Percentiles rank a stretch among this genome's conserved stretches.
These are phyloP conservation scores for Ctena decussata DNA, from an alignment of 2,888 invertebrate genomes.

Conservation along the genomic window DNA sequence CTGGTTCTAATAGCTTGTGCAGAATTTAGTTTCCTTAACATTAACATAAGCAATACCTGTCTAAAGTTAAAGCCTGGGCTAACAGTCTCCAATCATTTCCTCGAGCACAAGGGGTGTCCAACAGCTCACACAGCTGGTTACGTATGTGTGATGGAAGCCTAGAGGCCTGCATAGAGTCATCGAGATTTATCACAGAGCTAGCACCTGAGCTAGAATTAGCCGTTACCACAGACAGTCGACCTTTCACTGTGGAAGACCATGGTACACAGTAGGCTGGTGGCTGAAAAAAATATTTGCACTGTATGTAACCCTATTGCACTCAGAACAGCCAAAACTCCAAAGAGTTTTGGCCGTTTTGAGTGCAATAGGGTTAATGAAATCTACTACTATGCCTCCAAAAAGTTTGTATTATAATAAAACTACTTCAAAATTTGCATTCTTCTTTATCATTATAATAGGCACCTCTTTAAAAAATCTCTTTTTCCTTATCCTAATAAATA, in stretches of 20 bases:
- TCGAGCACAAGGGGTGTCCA: conserved; percentile 95
- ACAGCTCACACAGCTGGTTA: conserved; percentile 92
- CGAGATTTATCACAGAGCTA: conserved; percentile 88
- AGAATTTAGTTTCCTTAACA: too few species aligned
- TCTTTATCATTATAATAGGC: too few species aligned
- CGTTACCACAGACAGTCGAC: conserved; percentile 80
- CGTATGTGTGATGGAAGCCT: conserved; percentile 90
- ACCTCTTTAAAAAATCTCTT: too few species aligned
- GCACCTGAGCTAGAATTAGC: conserved; percentile 87
- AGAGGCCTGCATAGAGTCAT: conserved; percentile 82
- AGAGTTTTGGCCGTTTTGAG: too few species aligned
- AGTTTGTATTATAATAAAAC: too few species aligned
- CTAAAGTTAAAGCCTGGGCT: conserved; percentile 95
- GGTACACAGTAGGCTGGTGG: conserved; percentile 71
- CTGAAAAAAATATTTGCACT: conserved; percentile 67
- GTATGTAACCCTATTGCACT: too few species aligned
- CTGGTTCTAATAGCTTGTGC: too few species aligned
- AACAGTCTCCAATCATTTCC: conserved; percentile 98
- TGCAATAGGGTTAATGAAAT: too few species aligned
- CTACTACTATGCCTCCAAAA: too few species aligned
- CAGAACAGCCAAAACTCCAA: too few species aligned
- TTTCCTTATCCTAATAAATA: too few species aligned
- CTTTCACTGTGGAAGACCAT: conserved; percentile 62
- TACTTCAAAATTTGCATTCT: too few species aligned
- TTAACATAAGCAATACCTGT: conserved; percentile 90